Evolutionary conservation across 2,113 vertebrate genomes (phyloP).

Genomic region (Circaetus gallicus): DNA sequence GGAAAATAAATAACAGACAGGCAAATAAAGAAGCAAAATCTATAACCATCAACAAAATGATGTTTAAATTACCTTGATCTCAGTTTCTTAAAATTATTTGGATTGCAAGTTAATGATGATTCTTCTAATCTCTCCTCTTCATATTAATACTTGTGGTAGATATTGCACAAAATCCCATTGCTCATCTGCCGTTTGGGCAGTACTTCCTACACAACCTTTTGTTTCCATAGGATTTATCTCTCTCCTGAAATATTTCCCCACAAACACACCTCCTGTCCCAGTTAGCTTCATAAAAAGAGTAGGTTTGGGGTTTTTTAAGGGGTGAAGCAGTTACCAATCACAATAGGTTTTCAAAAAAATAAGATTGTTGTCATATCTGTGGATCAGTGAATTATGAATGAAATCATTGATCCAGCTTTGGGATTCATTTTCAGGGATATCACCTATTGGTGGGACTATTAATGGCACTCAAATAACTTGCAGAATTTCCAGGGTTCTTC

Average conservation of each 20-base stretch:
- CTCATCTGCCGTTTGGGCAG: not conserved
- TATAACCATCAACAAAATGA: not conserved
- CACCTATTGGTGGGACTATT: not conserved
- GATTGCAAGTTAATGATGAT: not conserved
- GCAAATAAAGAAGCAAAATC: not conserved
- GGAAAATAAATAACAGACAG: not conserved
- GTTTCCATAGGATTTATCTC: not conserved
- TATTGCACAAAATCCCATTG: not conserved
- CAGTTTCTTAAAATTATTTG: not conserved
- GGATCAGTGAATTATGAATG: not conserved
- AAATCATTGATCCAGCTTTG: not conserved
- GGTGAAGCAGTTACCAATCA: not conserved
- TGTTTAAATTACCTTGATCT: not conserved
- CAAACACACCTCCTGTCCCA: not conserved
- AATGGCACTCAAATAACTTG: not conserved
- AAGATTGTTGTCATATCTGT: not conserved
- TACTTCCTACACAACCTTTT: not conserved
- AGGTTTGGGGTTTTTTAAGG: not conserved
- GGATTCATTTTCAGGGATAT: not conserved
- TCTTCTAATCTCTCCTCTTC: not conserved
- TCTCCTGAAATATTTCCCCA: not conserved
- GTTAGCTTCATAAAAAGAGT: not conserved
- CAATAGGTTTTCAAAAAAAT: not conserved
- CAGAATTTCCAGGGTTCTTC: not conserved
- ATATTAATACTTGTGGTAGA: not conserved